Evolutionary conservation across 2,797 vertebrate species (phyloP).

Genomic region (Micromesistius poutassou): DNA sequence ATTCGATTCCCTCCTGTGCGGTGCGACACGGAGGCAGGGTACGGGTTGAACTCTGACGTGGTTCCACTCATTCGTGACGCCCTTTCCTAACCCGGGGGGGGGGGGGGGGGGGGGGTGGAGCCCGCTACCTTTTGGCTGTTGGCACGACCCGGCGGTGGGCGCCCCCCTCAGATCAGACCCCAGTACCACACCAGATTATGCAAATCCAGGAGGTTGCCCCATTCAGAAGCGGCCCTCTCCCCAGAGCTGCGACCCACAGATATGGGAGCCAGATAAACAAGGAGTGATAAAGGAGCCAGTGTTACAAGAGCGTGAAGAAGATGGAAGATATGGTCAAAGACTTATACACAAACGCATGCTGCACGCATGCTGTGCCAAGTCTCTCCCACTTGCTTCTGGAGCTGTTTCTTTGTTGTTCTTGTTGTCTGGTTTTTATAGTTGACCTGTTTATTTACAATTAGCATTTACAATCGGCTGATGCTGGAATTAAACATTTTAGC

Average conservation of each 20-base stretch:
- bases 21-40: too few species aligned
- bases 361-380: slow-evolving; percentile 60
- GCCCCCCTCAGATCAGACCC: slow-evolving; percentile 55
- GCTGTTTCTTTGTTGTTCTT: neutral
- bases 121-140: slow-evolving; percentile 76
- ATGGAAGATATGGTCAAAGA: slow-evolving; percentile 55
- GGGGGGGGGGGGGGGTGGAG: slow-evolving; percentile 64
- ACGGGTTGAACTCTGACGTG: too few species aligned
- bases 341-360: slow-evolving; percentile 62
- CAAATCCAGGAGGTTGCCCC: slow-evolving; percentile 74
- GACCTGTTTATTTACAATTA: neutral
- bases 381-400: neutral
- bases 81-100: slow-evolving; percentile 49
- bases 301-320: slow-evolving; percentile 45
- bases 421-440: neutral
- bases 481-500: neutral
- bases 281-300: slow-evolving; percentile 69
- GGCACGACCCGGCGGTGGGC: slow-evolving; percentile 61
- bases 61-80: too few species aligned
- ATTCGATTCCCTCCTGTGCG: too few species aligned
- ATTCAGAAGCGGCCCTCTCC: slow-evolving; percentile 64
- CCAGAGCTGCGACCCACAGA: slow-evolving; percentile 58
- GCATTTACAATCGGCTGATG: neutral
- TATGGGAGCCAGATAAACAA: slow-evolving; percentile 72
- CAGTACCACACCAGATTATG: slow-evolving; percentile 77